Evolutionary conservation across 2,888 invertebrate genomes (phyloP).

Genomic region (Plebejus anna): DNA sequence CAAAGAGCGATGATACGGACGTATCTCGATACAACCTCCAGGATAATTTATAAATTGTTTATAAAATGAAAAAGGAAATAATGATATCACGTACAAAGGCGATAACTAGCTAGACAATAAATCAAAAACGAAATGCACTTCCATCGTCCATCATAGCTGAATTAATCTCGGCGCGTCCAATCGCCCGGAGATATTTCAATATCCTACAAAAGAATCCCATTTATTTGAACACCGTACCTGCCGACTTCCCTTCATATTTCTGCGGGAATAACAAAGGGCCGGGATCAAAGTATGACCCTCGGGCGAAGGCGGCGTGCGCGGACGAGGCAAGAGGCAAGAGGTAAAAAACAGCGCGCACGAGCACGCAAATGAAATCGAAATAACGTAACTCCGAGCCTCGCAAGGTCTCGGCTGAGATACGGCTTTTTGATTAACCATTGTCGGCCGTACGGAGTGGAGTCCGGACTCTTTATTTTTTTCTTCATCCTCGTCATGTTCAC

Average conservation of each 20-base stretch:
- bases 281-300: conserved; percentile 69
- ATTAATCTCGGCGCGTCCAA: conserved; percentile 58
- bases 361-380: conserved; percentile 79
- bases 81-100: conserved; percentile 45
- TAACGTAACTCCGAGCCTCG: conserved; percentile 53
- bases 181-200: conserved; percentile 73
- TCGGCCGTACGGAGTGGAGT: conserved; percentile 54
- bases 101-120: conserved; percentile 62
- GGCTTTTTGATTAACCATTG: conserved; percentile 76
- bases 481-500: conserved; percentile 41
- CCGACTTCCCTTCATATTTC: conserved; percentile 68
- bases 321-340: conserved; percentile 55
- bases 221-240: conserved; percentile 57
- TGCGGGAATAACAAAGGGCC: conserved; percentile 66
- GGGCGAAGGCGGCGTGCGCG: conserved; percentile 49
- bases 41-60: conserved; percentile 37
- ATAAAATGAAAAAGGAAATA: conserved; percentile 32
- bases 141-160: conserved; percentile 64
- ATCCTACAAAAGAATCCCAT: conserved; percentile 70
- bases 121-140: conserved; percentile 67
- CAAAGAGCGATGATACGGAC: conserved; percentile 57
- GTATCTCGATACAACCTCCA: conserved; percentile 46
- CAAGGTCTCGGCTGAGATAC: conserved; percentile 73
- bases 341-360: conserved; percentile 67
- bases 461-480: conserved; percentile 43